Evolutionary conservation across 2,113 vertebrate genomes (phyloP).

Genomic region (Ciconia stormi): DNA sequence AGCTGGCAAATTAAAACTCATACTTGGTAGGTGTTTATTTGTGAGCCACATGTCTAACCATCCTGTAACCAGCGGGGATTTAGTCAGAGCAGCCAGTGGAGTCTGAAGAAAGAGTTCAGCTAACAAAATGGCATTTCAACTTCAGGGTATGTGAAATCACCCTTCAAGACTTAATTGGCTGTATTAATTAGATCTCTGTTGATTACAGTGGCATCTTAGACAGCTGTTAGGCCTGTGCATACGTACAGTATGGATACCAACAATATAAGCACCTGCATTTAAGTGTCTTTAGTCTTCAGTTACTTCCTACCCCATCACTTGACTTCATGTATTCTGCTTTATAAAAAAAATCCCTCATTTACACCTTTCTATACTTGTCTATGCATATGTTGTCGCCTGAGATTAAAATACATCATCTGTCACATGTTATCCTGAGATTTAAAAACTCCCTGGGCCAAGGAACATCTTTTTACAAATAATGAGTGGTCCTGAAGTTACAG

Average conservation of each 20-base stretch:
- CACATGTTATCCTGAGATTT: not conserved
- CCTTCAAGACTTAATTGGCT: not conserved
- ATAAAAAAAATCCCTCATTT: not conserved
- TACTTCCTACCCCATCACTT: not conserved
- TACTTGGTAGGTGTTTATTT: not conserved
- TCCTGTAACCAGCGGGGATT: not conserved
- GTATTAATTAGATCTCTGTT: not conserved
- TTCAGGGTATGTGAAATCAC: not conserved
- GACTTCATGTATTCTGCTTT: not conserved
- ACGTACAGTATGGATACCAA: not conserved
- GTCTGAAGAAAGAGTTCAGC: not conserved
- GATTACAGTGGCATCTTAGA: not conserved
- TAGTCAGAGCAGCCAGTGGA: not conserved
- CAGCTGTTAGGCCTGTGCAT: not conserved
- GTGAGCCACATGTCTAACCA: not conserved
- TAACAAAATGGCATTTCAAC: not conserved
- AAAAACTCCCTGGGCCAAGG: not conserved
- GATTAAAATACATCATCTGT: not conserved
- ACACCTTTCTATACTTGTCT: not conserved
- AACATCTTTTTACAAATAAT: not conserved
- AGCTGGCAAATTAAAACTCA: not conserved
- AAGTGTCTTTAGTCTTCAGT: not conserved
- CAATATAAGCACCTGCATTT: not conserved
- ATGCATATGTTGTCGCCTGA: not conserved
- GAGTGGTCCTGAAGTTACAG: not conserved